These are phyloP conservation scores for Spisula solida DNA, from an alignment of 2,888 invertebrate species.

Conservation along the genomic window DNA sequence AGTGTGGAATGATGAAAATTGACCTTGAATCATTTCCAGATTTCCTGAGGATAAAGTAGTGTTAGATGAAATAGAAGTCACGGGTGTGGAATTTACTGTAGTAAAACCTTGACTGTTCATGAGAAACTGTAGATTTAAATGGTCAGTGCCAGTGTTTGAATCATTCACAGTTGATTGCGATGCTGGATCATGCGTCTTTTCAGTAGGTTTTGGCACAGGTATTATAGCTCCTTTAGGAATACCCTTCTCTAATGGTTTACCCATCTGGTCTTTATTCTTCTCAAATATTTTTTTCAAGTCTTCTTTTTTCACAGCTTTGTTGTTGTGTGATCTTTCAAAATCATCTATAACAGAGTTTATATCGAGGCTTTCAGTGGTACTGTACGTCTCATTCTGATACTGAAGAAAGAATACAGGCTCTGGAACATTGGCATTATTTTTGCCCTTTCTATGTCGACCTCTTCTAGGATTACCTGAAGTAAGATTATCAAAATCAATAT, in stretches of 20 bases:
- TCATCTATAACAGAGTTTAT: constrained; percentile 63
- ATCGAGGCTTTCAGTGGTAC: constrained; percentile 50
- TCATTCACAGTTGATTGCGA: neutral
- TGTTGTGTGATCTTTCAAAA: constrained; percentile 51
- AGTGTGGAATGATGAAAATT: neutral
- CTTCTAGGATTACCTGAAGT: constrained; percentile 66
- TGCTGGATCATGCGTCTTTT: neutral
- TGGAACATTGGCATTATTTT: constrained; percentile 44
- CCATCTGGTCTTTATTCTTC: constrained; percentile 67
- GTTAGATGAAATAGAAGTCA: neutral
- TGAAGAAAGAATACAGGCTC: constrained; percentile 64
- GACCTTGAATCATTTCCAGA: neutral
- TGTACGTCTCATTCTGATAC: constrained; percentile 60
- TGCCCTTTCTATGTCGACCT: constrained; percentile 44
- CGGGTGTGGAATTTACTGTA: neutral
- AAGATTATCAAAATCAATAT: too few relatives aligned
- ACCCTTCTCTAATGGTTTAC: constrained; percentile 54
- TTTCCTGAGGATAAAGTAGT: neutral
- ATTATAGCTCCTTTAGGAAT: constrained; percentile 44
- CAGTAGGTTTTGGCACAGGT: constrained; percentile 27
- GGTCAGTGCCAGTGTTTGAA: neutral
- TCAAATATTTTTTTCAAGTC: constrained; percentile 67
- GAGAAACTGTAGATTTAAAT: neutral
- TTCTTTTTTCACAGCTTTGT: constrained; percentile 57
- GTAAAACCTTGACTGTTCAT: constrained; percentile 4